Conservation (phyloP, 92 coral and sea anemone genomes). For the Pocillopora meandrina region DNA sequence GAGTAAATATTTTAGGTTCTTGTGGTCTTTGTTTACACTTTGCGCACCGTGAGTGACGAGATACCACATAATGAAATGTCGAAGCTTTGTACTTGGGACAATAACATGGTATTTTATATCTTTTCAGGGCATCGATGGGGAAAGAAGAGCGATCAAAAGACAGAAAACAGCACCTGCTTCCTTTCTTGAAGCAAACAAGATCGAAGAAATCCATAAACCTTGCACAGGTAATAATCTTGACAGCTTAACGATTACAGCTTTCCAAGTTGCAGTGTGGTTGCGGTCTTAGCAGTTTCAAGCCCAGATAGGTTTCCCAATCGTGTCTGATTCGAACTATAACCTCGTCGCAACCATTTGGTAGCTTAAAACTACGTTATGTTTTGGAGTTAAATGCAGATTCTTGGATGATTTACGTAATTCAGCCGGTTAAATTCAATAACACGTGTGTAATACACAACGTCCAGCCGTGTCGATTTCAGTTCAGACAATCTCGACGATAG, state of each 20-base stretch:
- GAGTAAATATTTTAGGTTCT: conserved; percentile 39
- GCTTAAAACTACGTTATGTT: too few relatives aligned
- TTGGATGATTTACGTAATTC: too few relatives aligned
- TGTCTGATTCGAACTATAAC: too few relatives aligned
- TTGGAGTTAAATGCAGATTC: too few relatives aligned
- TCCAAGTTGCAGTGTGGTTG: not conserved
- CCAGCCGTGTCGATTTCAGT: too few relatives aligned
- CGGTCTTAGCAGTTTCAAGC: not conserved
- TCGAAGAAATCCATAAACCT: conserved; percentile 67
- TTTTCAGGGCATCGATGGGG: conserved; percentile 54
- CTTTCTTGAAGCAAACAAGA: conserved; percentile 72
- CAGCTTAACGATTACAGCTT: not conserved
- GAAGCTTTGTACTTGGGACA: not conserved
- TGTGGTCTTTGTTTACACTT: conserved; percentile 26
- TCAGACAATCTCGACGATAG: too few relatives aligned
- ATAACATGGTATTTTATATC: not conserved
- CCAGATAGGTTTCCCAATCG: not conserved
- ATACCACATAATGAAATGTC: not conserved
- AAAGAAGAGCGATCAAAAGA: conserved; percentile 75
- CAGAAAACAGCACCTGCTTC: conserved; percentile 66
- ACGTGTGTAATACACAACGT: too few relatives aligned
- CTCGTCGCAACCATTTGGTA: too few relatives aligned
- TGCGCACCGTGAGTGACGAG: conserved; percentile 10
- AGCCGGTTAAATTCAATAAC: too few relatives aligned
- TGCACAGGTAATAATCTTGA: conserved; percentile 47